Conservation (phyloP, 2,888 invertebrate species). For the Lycophotia porphyrea region DNA sequence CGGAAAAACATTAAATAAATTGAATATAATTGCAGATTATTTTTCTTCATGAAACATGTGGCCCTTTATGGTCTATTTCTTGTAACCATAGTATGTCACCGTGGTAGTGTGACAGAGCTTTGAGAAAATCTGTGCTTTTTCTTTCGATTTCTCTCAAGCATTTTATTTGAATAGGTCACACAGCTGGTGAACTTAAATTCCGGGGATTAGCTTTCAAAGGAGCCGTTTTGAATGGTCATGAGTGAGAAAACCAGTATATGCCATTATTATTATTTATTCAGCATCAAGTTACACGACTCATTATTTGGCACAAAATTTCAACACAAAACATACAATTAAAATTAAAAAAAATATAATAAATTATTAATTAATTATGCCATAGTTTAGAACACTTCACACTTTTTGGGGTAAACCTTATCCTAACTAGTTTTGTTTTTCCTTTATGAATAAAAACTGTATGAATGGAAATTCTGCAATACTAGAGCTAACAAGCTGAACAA, state of each 20-base stretch:
- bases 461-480: conserved; percentile 26
- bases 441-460: conserved; percentile 8
- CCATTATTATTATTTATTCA: no score
- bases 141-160: neutral
- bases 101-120: neutral
- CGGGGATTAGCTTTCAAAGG: neutral
- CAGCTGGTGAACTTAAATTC: neutral
- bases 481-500: conserved; percentile 26
- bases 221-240: neutral
- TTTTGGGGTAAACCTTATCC: neutral
- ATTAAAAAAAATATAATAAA: no score
- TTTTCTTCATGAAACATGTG: neutral
- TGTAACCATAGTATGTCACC: neutral
- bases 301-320: no score
- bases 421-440: neutral
- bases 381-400: no score
- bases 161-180: neutral
- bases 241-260: neutral
- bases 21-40: neutral
- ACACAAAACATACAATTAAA: no score
- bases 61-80: neutral
- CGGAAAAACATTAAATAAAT: neutral
- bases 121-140: neutral
- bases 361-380: no score
- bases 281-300: no score